Conservation (phyloP, 2,113 vertebrate species). For the Hyaena hyaena region DNA sequence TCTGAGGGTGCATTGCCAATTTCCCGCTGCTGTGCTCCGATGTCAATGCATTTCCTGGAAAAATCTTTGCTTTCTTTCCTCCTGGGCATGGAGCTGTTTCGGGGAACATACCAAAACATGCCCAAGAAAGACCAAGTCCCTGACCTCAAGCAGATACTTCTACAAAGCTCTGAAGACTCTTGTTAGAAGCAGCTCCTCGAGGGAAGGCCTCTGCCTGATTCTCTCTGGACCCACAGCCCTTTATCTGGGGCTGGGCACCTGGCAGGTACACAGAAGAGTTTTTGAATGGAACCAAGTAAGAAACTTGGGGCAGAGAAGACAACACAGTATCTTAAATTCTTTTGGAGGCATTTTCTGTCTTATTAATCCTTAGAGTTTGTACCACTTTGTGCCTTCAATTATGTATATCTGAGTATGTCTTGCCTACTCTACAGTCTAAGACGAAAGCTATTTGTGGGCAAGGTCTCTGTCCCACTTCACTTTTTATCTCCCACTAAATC, state of each 20-base stretch:
- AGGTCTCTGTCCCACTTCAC: neutral
- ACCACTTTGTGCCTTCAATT: neutral
- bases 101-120: neutral
- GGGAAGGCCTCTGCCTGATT: neutral
- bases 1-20: slow-evolving; percentile 59
- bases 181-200: neutral
- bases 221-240: neutral
- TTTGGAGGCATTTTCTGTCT: neutral
- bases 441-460: neutral
- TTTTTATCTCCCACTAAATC: neutral
- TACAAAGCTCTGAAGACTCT: neutral
- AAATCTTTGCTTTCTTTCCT: slow-evolving; percentile 44
- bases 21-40: slow-evolving; percentile 33
- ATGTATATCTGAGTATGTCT: neutral
- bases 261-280: neutral
- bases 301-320: neutral
- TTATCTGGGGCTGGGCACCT: neutral
- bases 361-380: neutral
- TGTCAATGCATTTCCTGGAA: slow-evolving; percentile 40
- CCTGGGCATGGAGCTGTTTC: neutral
- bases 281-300: neutral
- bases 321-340: neutral
- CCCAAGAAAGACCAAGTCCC: neutral
- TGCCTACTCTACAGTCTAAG: neutral
- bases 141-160: neutral